These are phyloP conservation scores for Melitaea cinxia DNA, from an alignment of 1,140 invertebrate species.

Conservation along the genomic window DNA sequence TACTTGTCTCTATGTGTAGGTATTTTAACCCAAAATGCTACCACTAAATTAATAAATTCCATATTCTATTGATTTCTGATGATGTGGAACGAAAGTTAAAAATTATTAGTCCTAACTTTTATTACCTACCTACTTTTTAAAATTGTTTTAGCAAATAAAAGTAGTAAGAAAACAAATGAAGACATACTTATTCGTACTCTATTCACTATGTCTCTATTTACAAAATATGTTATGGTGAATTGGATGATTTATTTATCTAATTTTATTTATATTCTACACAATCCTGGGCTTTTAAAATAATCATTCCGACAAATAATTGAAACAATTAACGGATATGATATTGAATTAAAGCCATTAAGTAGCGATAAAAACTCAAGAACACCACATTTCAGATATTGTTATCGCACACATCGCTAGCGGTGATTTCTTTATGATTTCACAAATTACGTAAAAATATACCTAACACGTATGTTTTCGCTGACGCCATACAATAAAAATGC, in stretches of 20 bases:
- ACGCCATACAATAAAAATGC: conserved; percentile 17
- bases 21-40: no score
- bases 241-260: background rate
- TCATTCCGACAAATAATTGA: conserved; percentile 51
- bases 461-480: background rate
- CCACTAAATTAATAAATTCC: no score
- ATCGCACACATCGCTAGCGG: conserved; percentile 51
- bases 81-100: no score
- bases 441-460: conserved; percentile 48
- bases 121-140: no score
- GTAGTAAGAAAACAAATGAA: no score
- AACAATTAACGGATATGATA: conserved; percentile 54
- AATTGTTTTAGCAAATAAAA: no score
- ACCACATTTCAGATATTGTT: conserved; percentile 54
- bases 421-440: conserved; percentile 63
- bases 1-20: no score
- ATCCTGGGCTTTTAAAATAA: conserved; percentile 30
- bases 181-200: no score
- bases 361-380: conserved; percentile 55
- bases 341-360: conserved; percentile 53
- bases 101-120: no score
- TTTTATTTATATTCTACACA: conserved; percentile 4
- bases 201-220: no score
- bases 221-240: no score
- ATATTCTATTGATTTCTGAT: no score